A percentile compares a stretch with the other conserved stretches of the same genome.
These are phyloP conservation scores for Rhingia rostrata DNA, from an alignment of 2,888 invertebrate genomes.

Conservation along the genomic window DNA sequence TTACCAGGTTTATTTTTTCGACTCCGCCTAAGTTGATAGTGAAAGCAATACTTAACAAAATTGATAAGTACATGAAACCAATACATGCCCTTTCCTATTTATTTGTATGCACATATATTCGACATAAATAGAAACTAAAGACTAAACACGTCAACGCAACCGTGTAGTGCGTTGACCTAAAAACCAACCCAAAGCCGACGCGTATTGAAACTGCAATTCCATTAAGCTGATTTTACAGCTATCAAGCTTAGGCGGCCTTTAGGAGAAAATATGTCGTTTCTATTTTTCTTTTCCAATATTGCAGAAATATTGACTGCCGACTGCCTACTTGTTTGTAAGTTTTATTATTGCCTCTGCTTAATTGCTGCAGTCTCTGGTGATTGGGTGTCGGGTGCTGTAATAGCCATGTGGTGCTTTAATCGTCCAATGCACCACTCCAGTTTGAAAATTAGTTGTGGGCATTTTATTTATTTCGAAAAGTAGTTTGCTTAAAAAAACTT, in stretches of 20 bases:
- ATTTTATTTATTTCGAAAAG: background rate
- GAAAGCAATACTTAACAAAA: too few relatives aligned
- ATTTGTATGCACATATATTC: slow-evolving; percentile 4
- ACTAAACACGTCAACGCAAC: slow-evolving; percentile 19
- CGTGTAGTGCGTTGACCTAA: slow-evolving; percentile 62
- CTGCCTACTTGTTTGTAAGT: slow-evolving; percentile 21
- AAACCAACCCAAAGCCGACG: slow-evolving; percentile 27
- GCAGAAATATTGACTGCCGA: slow-evolving; percentile 18
- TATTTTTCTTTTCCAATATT: slow-evolving; percentile 14
- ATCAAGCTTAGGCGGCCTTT: background rate
- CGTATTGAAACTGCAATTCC: slow-evolving; percentile 39
- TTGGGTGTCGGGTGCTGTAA: background rate
- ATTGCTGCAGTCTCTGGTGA: slow-evolving; percentile 29
- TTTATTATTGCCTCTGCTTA: slow-evolving; percentile 15
- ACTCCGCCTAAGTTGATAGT: too few relatives aligned
- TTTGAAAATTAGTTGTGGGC: slow-evolving; percentile 15
- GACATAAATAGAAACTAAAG: slow-evolving; percentile 20
- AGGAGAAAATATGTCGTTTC: slow-evolving; percentile 10
- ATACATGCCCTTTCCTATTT: background rate
- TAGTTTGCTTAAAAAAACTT: background rate
- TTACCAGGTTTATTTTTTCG: too few relatives aligned
- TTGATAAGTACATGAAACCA: background rate
- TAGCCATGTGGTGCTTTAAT: background rate
- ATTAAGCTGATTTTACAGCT: slow-evolving; percentile 40
- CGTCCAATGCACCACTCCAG: slow-evolving; percentile 11